Conservation (phyloP, 2,113 vertebrate species). For the Notiomystis cincta region DNA sequence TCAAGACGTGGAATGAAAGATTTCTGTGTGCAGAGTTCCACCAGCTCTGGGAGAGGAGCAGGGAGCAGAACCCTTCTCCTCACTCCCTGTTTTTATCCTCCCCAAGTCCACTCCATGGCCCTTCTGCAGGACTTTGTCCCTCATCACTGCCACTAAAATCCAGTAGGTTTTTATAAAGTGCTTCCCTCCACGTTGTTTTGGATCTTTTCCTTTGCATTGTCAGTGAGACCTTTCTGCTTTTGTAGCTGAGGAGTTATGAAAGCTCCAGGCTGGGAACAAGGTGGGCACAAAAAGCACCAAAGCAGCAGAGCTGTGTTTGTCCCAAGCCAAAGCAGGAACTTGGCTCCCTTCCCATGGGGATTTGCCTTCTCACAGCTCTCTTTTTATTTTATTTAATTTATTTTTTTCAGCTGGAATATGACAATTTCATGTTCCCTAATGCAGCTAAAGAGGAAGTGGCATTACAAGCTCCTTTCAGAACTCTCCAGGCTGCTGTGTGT, state of each 20-base stretch:
- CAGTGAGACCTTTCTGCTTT: neutral
- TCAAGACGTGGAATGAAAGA: neutral
- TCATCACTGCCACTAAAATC: neutral
- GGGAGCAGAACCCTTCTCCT: too few species aligned
- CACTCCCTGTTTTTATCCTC: neutral
- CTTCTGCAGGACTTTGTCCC: neutral
- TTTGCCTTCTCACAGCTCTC: neutral
- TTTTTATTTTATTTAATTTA: neutral
- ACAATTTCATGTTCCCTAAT: neutral
- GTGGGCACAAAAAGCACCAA: neutral
- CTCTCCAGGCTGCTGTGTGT: neutral
- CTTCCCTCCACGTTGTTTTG: neutral
- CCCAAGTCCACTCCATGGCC: neutral
- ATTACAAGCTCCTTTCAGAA: conserved; percentile 3
- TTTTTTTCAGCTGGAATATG: neutral
- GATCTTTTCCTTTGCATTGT: neutral
- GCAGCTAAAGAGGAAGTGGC: conserved; percentile 1
- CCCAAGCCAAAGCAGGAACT: neutral
- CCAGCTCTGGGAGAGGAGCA: too few species aligned
- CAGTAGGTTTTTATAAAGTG: rapidly evolving
- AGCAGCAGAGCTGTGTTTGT: neutral
- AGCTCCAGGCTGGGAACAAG: neutral
- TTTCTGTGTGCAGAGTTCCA: neutral
- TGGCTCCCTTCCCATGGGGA: neutral
- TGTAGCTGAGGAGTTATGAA: rapidly evolving